Percentiles rank a stretch among this genome's conserved stretches.
These are phyloP conservation scores for Drosophila suboccidentalis DNA, from an alignment of 2,888 invertebrate genomes.

Conservation along the genomic window DNA sequence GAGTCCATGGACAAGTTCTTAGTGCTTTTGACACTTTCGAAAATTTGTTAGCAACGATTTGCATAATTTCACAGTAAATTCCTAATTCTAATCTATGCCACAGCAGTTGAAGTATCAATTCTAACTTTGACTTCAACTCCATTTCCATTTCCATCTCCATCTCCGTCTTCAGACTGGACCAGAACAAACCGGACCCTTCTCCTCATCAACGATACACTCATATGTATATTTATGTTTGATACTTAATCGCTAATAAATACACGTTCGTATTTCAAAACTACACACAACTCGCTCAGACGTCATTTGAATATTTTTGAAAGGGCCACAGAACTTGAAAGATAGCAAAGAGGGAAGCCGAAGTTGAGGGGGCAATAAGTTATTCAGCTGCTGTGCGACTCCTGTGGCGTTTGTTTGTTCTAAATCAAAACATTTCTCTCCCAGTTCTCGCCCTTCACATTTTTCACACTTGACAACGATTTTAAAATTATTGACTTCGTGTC, in stretches of 20 bases:
- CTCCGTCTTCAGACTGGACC: conserved; percentile 5
- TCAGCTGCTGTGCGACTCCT: conserved; percentile 66
- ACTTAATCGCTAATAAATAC: conserved; percentile 79
- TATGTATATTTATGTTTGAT: conserved; percentile 58
- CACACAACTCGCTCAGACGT: conserved; percentile 19
- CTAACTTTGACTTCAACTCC: background rate
- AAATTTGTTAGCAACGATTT: conserved; percentile 74
- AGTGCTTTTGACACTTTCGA: conserved; percentile 74
- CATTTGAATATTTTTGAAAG: conserved; percentile 78
- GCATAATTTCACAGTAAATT: conserved; percentile 82
- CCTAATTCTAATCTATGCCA: conserved; percentile 65
- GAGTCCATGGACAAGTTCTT: conserved; percentile 39
- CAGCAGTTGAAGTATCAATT: conserved; percentile 20
- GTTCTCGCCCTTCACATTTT: conserved; percentile 19
- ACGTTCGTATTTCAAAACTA: conserved; percentile 75
- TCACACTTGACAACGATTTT: conserved; percentile 19
- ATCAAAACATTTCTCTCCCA: conserved; percentile 72
- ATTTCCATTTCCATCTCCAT: background rate
- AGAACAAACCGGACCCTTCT: conserved; percentile 5
- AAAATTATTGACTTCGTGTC: conserved; percentile 9
- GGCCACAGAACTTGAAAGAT: conserved; percentile 14
- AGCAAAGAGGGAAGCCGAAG: background rate
- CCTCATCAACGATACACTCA: background rate
- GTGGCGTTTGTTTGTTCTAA: conserved; percentile 76
- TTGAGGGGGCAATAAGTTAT: conserved; percentile 12